Percentiles rank a stretch among this genome's conserved stretches.
phyloP scores from a whole-genome alignment of 2,113 vertebrate genomes.

The Lepus timidus region DNA sequence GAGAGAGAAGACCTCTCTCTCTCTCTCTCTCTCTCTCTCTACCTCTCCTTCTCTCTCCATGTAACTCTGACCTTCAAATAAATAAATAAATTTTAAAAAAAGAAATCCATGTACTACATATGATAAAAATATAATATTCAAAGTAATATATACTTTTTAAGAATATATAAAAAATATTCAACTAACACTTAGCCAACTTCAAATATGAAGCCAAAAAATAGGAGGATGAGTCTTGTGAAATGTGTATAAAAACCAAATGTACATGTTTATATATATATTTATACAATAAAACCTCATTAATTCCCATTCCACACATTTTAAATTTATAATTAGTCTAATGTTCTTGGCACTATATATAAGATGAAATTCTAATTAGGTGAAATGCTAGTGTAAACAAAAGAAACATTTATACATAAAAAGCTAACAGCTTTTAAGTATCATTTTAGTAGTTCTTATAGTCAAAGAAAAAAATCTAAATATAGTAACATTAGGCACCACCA shows the following conservation, averaged over 20 bases:
- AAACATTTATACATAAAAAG: conserved; percentile 63
- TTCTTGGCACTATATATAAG: conserved; percentile 49
- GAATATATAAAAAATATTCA: conserved; percentile 29
- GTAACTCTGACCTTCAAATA: no score
- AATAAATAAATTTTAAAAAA: no score
- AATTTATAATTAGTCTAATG: conserved; percentile 60
- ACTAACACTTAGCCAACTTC: conserved; percentile 18
- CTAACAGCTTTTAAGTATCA: conserved; percentile 57
- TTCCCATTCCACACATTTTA: conserved; percentile 6
- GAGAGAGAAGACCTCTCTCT: no score
- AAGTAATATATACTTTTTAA: conserved; percentile 52
- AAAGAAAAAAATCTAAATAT: conserved; percentile 66
- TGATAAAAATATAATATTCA: background rate
- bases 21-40: no score
- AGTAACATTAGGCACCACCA: conserved; percentile 38
- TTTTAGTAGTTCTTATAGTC: conserved; percentile 48
- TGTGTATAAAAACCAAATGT: conserved; percentile 40
- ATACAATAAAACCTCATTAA: conserved; percentile 63
- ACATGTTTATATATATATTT: conserved; percentile 57
- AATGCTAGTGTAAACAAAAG: conserved; percentile 59
- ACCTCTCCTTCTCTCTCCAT: no score
- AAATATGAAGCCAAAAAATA: conserved; percentile 21
- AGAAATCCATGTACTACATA: no score
- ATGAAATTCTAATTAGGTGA: conserved; percentile 57
- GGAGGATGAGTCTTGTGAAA: background rate